phyloP scores from a whole-genome alignment of 2,797 vertebrate genomes.

The Euthynnus affinis region DNA sequence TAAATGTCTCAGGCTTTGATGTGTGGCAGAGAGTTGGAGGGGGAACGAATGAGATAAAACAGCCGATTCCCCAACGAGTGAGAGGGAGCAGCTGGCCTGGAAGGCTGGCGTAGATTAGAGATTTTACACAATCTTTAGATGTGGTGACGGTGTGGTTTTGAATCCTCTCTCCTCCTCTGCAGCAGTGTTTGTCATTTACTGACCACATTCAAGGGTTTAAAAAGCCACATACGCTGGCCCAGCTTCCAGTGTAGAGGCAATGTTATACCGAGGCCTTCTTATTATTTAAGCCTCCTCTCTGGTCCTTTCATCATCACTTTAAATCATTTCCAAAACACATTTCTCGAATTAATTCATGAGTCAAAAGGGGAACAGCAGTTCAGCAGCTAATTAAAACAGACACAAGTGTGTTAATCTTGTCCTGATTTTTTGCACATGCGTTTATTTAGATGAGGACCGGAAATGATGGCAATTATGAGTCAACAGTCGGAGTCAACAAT shows the following conservation, averaged over 20 bases:
- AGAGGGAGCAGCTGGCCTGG: constrained; percentile 58
- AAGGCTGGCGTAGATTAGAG: constrained; percentile 55
- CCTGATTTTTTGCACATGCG: background rate
- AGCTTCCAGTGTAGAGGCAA: constrained; percentile 34
- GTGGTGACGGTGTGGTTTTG: constrained; percentile 61
- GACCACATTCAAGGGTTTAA: constrained; percentile 54
- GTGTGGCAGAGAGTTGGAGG: constrained; percentile 44
- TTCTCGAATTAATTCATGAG: constrained; percentile 19
- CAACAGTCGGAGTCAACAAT: background rate
- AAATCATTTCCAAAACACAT: constrained; percentile 33
- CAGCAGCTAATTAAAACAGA: background rate
- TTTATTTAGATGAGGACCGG: background rate
- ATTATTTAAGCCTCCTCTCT: constrained; percentile 33
- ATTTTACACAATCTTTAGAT: constrained; percentile 64
- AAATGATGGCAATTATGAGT: background rate
- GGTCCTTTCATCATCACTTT: constrained; percentile 8
- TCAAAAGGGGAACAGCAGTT: background rate
- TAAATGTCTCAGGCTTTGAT: constrained; percentile 58
- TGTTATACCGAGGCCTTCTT: constrained; percentile 16
- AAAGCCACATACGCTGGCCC: constrained; percentile 57
- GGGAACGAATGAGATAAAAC: constrained; percentile 50
- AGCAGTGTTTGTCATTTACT: constrained; percentile 61
- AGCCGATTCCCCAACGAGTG: constrained; percentile 37
- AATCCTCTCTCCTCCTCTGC: constrained; percentile 42
- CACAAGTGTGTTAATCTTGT: background rate